These are phyloP conservation scores for Pelosia muscerda DNA, from an alignment of 2,888 invertebrate species.

Conservation along the genomic window DNA sequence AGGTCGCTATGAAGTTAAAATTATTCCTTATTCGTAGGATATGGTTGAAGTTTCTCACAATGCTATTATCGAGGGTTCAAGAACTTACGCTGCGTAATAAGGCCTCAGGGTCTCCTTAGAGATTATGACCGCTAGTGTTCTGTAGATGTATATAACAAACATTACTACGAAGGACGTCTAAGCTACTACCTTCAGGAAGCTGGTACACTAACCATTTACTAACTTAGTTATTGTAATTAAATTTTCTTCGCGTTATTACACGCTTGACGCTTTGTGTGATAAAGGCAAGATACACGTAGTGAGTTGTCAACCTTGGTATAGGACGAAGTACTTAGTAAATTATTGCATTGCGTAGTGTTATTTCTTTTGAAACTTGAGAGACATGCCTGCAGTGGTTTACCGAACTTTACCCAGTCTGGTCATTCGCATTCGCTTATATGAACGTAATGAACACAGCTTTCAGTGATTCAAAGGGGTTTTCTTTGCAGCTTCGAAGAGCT, in stretches of 20 bases:
- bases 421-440: background rate
- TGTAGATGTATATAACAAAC: conserved; percentile 49
- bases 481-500: background rate
- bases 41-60: conserved; percentile 62
- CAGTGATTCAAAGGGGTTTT: background rate
- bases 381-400: background rate
- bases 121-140: conserved; percentile 62
- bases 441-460: background rate
- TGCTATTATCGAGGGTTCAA: conserved; percentile 57
- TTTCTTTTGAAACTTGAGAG: background rate
- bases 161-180: conserved; percentile 58
- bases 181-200: conserved; percentile 44
- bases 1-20: conserved; percentile 53
- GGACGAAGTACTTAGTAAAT: background rate
- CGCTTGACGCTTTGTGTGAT: conserved; percentile 25
- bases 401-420: background rate
- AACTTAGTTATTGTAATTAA: conserved; percentile 34
- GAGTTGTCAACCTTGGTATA: background rate
- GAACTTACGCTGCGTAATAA: conserved; percentile 62
- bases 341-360: background rate
- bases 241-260: conserved; percentile 17
- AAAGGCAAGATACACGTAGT: conserved; percentile 27
- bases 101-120: conserved; percentile 62
- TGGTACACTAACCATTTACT: conserved; percentile 26
- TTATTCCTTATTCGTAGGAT: conserved; percentile 59